These are phyloP conservation scores for Fulmarus glacialis DNA, from an alignment of 2,113 vertebrate species.

Conservation along the genomic window DNA sequence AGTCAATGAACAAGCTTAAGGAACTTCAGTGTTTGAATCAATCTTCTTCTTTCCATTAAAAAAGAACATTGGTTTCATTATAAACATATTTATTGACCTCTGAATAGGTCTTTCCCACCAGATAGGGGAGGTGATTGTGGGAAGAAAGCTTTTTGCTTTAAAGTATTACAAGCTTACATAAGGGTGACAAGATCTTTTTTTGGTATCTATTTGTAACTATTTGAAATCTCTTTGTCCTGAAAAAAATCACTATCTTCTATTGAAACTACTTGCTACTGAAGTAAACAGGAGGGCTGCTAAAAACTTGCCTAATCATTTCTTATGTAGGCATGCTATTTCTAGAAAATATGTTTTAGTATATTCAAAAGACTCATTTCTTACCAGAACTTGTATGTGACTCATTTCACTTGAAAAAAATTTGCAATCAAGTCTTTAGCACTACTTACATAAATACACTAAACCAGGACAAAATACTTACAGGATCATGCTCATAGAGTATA, in stretches of 20 bases:
- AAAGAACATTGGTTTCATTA: background rate
- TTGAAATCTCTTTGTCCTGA: background rate
- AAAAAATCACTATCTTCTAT: background rate
- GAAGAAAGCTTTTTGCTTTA: background rate
- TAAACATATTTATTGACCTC: background rate
- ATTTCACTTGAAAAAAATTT: background rate
- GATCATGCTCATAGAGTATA: background rate
- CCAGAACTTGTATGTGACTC: background rate
- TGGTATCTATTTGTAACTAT: background rate
- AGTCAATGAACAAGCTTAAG: slow-evolving; percentile 25
- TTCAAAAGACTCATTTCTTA: background rate
- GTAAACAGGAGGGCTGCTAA: background rate
- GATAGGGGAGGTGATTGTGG: background rate
- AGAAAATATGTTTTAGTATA: background rate
- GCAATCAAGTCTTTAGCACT: background rate
- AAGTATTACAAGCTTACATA: background rate
- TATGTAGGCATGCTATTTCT: background rate
- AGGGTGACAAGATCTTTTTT: background rate
- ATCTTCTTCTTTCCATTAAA: slow-evolving; percentile 18
- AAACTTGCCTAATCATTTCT: background rate
- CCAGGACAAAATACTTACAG: background rate
- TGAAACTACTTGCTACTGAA: background rate
- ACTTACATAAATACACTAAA: background rate
- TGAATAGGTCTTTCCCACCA: background rate
- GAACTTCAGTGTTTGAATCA: background rate